Conservation (phyloP, 2,797 vertebrate species). For the Chelmon rostratus region DNA sequence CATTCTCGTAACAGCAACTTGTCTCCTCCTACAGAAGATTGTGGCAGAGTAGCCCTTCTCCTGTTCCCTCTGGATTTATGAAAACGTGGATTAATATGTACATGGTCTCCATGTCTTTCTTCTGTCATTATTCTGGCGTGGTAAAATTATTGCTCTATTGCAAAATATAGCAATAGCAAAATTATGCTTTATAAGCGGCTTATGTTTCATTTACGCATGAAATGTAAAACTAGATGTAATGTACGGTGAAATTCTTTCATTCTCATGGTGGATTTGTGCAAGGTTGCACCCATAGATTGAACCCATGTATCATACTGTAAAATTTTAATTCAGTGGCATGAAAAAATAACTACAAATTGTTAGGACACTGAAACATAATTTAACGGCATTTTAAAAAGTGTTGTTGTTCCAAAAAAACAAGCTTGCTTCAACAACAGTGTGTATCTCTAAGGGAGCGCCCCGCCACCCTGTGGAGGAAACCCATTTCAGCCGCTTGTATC, state of each 20-base stretch:
- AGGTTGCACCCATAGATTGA: neutral
- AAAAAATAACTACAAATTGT: neutral
- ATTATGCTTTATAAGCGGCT: neutral
- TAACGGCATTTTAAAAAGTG: too few relatives aligned
- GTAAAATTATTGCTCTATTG: neutral
- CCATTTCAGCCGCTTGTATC: too few relatives aligned
- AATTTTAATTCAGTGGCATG: neutral
- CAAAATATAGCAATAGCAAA: neutral
- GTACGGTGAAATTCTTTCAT: neutral
- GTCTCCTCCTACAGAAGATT: slow-evolving; percentile 1
- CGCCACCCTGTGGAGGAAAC: too few relatives aligned
- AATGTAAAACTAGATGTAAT: neutral
- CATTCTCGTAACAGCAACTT: neutral
- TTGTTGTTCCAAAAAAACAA: too few relatives aligned
- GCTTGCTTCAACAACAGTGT: too few relatives aligned
- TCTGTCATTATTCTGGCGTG: neutral
- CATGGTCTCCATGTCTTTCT: neutral
- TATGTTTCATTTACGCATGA: neutral
- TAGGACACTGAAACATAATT: too few relatives aligned
- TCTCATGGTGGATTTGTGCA: neutral
- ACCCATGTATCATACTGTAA: neutral
- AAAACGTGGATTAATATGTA: slow-evolving; percentile 5
- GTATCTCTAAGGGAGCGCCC: too few relatives aligned
- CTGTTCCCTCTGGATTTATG: slow-evolving; percentile 9
- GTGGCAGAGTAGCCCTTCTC: slow-evolving; percentile 14